Evolutionary conservation across 1,140 invertebrate species (phyloP).

Genomic region (Planococcus citri): DNA sequence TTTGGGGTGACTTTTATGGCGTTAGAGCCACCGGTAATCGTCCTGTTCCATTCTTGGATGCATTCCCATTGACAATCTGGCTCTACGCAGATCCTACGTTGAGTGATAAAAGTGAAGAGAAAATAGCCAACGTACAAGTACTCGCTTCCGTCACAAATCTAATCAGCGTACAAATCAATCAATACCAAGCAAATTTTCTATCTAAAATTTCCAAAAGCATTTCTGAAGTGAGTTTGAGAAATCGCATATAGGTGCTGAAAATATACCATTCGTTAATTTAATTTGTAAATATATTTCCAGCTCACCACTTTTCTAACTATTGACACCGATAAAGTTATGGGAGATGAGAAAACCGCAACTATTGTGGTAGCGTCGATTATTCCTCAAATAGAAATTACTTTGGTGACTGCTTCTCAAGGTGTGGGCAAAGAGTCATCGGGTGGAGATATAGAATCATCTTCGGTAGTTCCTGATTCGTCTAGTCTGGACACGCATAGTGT

Average conservation of each 20-base stretch:
- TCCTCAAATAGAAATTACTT: conserved; percentile 72
- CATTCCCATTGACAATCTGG: conserved; percentile 79
- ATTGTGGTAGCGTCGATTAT: conserved; percentile 60
- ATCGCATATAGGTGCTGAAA: neutral
- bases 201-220: conserved; percentile 70
- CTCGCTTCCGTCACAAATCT: conserved; percentile 62
- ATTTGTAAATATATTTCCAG: conserved; percentile 25
- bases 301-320: conserved; percentile 63
- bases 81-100: conserved; percentile 35
- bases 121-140: conserved; percentile 47
- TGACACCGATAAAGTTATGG: conserved; percentile 46
- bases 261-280: neutral
- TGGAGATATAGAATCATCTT: conserved; percentile 56
- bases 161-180: conserved; percentile 75
- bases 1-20: conserved; percentile 83
- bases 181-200: conserved; percentile 84
- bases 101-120: neutral
- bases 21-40: conserved; percentile 58
- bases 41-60: conserved; percentile 77
- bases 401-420: conserved; percentile 68
- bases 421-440: conserved; percentile 68
- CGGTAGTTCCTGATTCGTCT: conserved; percentile 64
- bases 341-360: conserved; percentile 34
- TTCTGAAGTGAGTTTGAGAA: conserved; percentile 31
- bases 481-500: conserved; percentile 51